phyloP scores from a whole-genome alignment of 2,888 invertebrate species.

The Leptinotarsa peninsularis region DNA sequence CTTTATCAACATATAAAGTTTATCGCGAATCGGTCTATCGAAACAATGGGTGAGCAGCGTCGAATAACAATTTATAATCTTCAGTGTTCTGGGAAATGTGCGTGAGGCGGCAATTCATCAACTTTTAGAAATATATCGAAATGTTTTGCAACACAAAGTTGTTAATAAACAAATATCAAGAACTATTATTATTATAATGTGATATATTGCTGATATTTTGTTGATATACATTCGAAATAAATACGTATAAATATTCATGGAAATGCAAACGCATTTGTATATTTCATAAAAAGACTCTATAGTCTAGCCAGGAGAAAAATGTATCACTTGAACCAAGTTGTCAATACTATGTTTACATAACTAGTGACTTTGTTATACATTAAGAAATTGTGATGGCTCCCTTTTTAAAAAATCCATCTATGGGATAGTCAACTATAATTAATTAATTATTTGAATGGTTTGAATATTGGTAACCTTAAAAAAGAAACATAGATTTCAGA shows the following conservation, averaged over 20 bases:
- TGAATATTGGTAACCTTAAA: too few species aligned
- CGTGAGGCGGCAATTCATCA: conserved; percentile 24
- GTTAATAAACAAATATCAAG: neutral
- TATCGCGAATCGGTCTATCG: conserved; percentile 25
- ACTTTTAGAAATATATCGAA: neutral
- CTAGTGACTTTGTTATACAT: too few species aligned
- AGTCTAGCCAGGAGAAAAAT: too few species aligned
- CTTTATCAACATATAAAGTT: conserved; percentile 5
- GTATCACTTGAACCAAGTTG: too few species aligned
- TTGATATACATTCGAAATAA: neutral
- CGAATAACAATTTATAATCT: conserved; percentile 32
- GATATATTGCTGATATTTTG: neutral
- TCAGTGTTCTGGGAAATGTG: conserved; percentile 31
- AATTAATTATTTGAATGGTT: too few species aligned
- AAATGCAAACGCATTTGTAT: too few species aligned
- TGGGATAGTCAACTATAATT: too few species aligned
- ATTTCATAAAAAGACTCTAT: too few species aligned
- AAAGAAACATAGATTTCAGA: too few species aligned
- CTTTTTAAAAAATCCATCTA: too few species aligned
- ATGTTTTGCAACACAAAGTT: conserved; percentile 6
- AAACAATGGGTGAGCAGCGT: conserved; percentile 39
- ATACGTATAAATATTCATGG: conserved; percentile 1
- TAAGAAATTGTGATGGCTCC: too few species aligned
- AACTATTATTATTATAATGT: neutral
- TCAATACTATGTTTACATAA: too few species aligned